Evolutionary conservation across 2,113 vertebrate genomes (phyloP).

Genomic region (Brienomyrus longianalis): DNA sequence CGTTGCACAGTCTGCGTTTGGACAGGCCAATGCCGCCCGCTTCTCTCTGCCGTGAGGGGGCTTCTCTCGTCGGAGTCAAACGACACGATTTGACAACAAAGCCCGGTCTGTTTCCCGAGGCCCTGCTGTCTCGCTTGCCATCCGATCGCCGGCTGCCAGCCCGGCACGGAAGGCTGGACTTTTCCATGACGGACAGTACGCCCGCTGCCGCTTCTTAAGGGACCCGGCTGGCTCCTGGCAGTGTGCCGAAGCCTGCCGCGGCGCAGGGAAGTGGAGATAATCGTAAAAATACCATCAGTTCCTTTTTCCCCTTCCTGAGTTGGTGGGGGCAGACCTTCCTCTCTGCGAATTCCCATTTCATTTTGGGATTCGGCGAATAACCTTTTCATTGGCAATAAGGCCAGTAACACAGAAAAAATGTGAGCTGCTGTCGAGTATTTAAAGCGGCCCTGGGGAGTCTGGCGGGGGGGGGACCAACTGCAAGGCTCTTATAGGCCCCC

Average conservation of each 20-base stretch:
- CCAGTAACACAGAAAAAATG: not conserved
- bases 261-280: constrained; percentile 22
- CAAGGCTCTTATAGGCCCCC: not conserved
- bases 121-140: constrained; percentile 43
- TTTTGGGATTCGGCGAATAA: constrained; percentile 15
- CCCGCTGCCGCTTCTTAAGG: constrained; percentile 11
- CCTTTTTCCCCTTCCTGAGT: not conserved
- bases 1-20: not conserved
- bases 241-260: constrained; percentile 23
- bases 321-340: not conserved
- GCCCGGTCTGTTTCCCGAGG: constrained; percentile 44
- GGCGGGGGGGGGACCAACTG: not conserved
- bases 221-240: constrained; percentile 14
- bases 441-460: not conserved
- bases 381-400: not conserved
- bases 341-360: constrained; percentile 24
- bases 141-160: constrained; percentile 39
- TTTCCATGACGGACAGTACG: constrained; percentile 40
- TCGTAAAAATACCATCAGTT: constrained; percentile 19
- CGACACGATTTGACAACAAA: constrained; percentile 49
- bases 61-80: constrained; percentile 43
- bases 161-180: constrained; percentile 27
- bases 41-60: constrained; percentile 42
- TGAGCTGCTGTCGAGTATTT: not conserved
- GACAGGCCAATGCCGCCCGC: not conserved